Percentiles rank a stretch among this genome's conserved stretches.
phyloP scores from a whole-genome alignment of 1,140 invertebrate genomes.

The Fragariocoptes setiger region DNA sequence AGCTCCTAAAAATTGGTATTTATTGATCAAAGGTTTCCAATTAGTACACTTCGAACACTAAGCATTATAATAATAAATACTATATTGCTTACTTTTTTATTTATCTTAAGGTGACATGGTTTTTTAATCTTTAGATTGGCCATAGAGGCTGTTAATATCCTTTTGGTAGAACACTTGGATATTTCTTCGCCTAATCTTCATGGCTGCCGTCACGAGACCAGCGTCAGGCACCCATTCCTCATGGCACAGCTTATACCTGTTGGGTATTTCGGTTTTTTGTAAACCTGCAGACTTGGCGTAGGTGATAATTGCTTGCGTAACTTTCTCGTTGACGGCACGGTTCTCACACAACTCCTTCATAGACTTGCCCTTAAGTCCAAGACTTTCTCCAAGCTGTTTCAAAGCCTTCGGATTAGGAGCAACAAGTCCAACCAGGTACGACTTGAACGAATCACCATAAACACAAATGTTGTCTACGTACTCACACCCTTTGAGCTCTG shows the following conservation, averaged over 20 bases:
- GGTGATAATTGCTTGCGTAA: conserved; percentile 38
- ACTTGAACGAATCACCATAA: conserved; percentile 20
- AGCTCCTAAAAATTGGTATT: no score
- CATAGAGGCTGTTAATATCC: conserved; percentile 70
- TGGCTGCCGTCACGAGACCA: conserved; percentile 22
- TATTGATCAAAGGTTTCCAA: no score
- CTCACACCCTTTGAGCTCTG: conserved; percentile 19
- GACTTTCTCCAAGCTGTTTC: conserved; percentile 28
- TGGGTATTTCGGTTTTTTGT: conserved; percentile 18
- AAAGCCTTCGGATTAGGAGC: conserved; percentile 41
- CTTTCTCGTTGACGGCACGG: conserved; percentile 33
- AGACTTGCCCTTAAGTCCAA: conserved; percentile 24
- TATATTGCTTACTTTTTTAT: no score
- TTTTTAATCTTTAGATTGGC: not conserved
- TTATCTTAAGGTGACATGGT: no score
- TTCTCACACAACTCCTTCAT: conserved; percentile 42
- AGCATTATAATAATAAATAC: no score
- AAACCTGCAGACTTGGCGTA: conserved; percentile 33
- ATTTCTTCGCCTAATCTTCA: conserved; percentile 15
- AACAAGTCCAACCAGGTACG: conserved; percentile 57
- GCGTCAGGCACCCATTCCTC: conserved; percentile 22
- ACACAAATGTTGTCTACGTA: conserved; percentile 21
- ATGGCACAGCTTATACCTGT: conserved; percentile 16
- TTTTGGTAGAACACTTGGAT: conserved; percentile 53
- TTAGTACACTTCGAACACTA: no score